phyloP scores from a whole-genome alignment of 2,113 vertebrate genomes.

The Mus pahari region DNA sequence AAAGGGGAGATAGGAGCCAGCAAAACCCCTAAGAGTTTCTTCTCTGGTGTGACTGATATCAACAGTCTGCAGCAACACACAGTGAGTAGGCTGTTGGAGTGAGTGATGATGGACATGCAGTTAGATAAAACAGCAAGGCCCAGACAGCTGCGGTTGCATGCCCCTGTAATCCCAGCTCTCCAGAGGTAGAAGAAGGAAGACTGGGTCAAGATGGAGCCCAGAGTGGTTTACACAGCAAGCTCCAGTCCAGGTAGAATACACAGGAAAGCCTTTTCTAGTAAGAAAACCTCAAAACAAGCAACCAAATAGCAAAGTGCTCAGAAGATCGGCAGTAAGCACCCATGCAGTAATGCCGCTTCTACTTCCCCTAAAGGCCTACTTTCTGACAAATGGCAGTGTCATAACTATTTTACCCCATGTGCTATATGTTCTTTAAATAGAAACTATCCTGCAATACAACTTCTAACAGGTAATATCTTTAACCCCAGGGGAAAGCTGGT shows the following conservation, averaged over 20 bases:
- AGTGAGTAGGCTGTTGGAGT: conserved; percentile 46
- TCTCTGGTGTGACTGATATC: conserved; percentile 56
- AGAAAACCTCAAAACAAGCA: not conserved
- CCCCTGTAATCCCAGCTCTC: not conserved
- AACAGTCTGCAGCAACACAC: conserved; percentile 28
- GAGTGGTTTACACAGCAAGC: not conserved
- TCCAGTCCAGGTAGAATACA: not conserved
- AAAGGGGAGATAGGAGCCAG: conserved; percentile 37
- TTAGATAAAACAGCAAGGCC: not conserved
- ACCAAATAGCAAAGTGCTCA: not conserved
- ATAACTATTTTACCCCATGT: conserved; percentile 5
- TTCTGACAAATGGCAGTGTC: conserved; percentile 27
- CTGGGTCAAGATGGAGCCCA: not conserved
- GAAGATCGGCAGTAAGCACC: conserved; percentile 13
- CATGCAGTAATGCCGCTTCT: not conserved
- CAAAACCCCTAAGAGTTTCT: conserved; percentile 30
- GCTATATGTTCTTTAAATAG: conserved; percentile 21
- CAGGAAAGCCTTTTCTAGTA: not conserved
- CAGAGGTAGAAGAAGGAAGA: not conserved
- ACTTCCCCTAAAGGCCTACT: not conserved
- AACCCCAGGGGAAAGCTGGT: conserved; percentile 31
- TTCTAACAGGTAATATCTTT: conserved; percentile 40
- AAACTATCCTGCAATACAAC: not conserved
- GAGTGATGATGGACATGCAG: conserved; percentile 57
- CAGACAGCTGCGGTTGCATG: not conserved